A percentile compares a stretch with the other conserved stretches of the same genome.
Conservation (phyloP, 2,797 vertebrate species). For the Psittacula echo region DNA sequence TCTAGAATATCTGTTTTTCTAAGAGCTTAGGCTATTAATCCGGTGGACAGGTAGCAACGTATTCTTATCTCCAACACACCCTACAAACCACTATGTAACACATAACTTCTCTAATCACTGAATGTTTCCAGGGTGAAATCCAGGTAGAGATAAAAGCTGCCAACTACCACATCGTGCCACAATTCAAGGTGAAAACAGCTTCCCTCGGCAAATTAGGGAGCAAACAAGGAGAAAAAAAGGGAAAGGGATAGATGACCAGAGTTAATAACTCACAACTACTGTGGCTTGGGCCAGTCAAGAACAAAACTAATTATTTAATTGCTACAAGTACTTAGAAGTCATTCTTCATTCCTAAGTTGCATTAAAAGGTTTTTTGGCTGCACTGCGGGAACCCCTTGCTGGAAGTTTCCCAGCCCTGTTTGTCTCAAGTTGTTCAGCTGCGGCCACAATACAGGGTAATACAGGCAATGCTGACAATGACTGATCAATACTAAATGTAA, state of each 20-base stretch:
- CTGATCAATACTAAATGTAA: background rate
- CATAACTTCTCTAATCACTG: background rate
- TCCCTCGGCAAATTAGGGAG: background rate
- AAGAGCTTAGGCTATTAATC: background rate
- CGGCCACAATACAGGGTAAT: rapidly evolving
- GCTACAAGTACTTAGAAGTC: background rate
- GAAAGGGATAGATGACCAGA: background rate
- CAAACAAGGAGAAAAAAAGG: background rate
- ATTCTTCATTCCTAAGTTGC: background rate
- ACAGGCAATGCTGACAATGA: background rate
- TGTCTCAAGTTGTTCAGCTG: background rate
- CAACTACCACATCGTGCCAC: background rate
- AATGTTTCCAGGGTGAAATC: background rate
- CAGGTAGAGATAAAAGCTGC: background rate
- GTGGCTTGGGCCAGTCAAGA: background rate
- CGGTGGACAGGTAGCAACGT: slow-evolving; percentile 9
- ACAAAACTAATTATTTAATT: background rate
- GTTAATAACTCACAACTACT: background rate
- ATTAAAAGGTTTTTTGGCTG: background rate
- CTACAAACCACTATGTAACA: background rate
- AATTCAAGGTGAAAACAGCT: background rate
- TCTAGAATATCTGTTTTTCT: background rate
- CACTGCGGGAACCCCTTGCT: background rate
- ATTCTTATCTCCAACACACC: slow-evolving; percentile 3
- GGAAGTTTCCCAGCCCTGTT: background rate